Percentiles rank a stretch among this genome's conserved stretches.
phyloP scores from a whole-genome alignment of 2,113 vertebrate species.

The Saccopteryx bilineata region DNA sequence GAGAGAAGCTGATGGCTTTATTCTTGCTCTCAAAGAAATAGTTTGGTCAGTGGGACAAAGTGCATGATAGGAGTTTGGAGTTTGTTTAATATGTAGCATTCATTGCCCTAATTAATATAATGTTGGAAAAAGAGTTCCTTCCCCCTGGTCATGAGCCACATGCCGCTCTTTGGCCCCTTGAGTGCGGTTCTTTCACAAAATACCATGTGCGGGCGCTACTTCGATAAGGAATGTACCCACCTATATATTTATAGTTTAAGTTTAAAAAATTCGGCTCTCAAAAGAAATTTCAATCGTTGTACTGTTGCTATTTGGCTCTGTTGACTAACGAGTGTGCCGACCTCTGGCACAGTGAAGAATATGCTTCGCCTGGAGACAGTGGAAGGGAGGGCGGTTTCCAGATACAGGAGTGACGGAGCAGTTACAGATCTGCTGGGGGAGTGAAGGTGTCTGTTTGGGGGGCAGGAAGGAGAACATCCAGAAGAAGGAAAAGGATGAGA shows the following conservation, averaged over 20 bases:
- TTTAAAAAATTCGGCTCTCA: too few species aligned
- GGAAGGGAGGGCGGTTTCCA: too few species aligned
- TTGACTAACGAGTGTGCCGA: too few species aligned
- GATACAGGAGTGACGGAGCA: too few species aligned
- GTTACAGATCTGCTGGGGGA: background rate
- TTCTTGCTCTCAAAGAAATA: background rate
- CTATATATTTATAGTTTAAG: too few species aligned
- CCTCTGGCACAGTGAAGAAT: background rate
- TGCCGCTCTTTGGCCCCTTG: too few species aligned
- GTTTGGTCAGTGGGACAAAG: background rate
- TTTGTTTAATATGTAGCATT: background rate
- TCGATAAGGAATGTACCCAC: too few species aligned
- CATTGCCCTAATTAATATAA: background rate
- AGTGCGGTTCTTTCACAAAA: too few species aligned
- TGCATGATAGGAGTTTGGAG: background rate
- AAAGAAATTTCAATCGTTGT: too few species aligned
- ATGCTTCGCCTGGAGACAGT: background rate
- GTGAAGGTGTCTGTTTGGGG: background rate
- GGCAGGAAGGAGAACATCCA: background rate
- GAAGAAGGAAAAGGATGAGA: background rate
- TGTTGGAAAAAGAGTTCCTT: background rate
- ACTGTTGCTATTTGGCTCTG: too few species aligned
- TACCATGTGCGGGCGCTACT: too few species aligned
- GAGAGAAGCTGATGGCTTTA: background rate
- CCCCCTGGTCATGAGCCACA: too few species aligned